phyloP scores from a whole-genome alignment of 2,888 invertebrate genomes.

The Ophion ventricosus region DNA sequence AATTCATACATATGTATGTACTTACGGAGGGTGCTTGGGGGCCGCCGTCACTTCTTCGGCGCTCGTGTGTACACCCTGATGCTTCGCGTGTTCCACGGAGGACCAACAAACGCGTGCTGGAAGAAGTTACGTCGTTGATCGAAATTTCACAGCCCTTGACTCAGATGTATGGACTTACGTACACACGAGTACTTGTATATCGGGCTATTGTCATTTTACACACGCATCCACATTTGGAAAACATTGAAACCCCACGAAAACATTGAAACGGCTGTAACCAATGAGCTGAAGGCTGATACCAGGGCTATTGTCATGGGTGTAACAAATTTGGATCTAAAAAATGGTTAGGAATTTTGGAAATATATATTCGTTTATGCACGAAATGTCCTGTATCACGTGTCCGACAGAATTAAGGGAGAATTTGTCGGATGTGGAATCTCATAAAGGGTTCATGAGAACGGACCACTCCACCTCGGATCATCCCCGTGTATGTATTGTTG shows the following conservation, averaged over 20 bases:
- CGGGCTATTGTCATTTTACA: no score
- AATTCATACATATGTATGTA: background rate
- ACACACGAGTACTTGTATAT: background rate
- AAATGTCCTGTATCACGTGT: background rate
- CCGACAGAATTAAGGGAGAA: slow-evolving; percentile 9
- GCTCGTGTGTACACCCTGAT: slow-evolving; percentile 39
- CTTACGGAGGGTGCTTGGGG: slow-evolving; percentile 17
- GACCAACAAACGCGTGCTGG: slow-evolving; percentile 1
- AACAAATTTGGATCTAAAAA: no score
- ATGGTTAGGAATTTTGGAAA: background rate
- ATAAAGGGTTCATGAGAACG: slow-evolving; percentile 35
- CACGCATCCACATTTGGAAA: no score
- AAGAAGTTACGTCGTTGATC: slow-evolving; percentile 30
- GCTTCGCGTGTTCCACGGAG: slow-evolving; percentile 43
- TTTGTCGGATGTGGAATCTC: background rate
- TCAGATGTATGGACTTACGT: background rate
- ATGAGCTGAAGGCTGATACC: no score
- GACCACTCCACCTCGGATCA: background rate
- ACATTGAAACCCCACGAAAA: no score
- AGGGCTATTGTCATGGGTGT: no score
- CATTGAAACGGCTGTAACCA: no score
- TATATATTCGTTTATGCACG: background rate
- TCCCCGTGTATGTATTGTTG: background rate
- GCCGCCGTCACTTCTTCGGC: background rate
- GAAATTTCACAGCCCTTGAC: slow-evolving; percentile 42